phyloP scores from a whole-genome alignment of 2,797 vertebrate genomes.

The Euthynnus affinis region DNA sequence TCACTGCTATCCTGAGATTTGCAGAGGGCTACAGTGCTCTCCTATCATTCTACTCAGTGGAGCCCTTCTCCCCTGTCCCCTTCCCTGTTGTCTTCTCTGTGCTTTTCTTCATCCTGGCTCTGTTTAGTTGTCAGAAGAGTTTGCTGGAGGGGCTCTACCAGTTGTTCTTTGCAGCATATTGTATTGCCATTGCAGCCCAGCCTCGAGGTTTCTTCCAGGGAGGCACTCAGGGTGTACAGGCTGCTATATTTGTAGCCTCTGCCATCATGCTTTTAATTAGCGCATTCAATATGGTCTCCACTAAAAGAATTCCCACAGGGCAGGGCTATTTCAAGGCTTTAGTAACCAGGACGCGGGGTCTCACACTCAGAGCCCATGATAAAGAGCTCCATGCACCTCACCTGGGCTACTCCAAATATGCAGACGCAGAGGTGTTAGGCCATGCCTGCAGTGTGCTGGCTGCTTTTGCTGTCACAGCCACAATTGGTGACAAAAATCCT shows the following conservation, averaged over 20 bases:
- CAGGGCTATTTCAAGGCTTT: conserved; percentile 74
- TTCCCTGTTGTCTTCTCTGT: conserved; percentile 87
- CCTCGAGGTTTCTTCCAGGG: conserved; percentile 85
- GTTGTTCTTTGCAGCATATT: conserved; percentile 87
- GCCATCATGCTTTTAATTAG: conserved; percentile 82
- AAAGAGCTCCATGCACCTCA: conserved; percentile 83
- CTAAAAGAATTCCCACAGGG: conserved; percentile 80
- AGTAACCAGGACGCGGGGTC: conserved; percentile 63
- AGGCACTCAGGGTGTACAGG: conserved; percentile 89
- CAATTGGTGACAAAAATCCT: conserved; percentile 72
- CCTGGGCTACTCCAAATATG: conserved; percentile 91
- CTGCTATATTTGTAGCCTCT: conserved; percentile 87
- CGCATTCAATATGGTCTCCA: conserved; percentile 81
- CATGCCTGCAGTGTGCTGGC: conserved; percentile 88
- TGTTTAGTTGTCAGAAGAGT: conserved; percentile 86
- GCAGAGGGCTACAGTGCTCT: conserved; percentile 88
- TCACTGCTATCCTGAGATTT: conserved; percentile 87
- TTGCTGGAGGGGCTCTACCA: conserved; percentile 86
- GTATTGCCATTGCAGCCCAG: conserved; percentile 86
- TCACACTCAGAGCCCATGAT: conserved; percentile 83
- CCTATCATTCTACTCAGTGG: conserved; percentile 70
- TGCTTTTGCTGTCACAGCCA: conserved; percentile 87
- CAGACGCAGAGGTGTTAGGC: conserved; percentile 88
- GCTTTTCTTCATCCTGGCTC: conserved; percentile 86
- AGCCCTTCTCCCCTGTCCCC: conserved; percentile 79